Percentiles rank a stretch among this genome's conserved stretches.
Conservation (phyloP, 2,797 vertebrate species). For the Lepilemur ruficaudatus region DNA sequence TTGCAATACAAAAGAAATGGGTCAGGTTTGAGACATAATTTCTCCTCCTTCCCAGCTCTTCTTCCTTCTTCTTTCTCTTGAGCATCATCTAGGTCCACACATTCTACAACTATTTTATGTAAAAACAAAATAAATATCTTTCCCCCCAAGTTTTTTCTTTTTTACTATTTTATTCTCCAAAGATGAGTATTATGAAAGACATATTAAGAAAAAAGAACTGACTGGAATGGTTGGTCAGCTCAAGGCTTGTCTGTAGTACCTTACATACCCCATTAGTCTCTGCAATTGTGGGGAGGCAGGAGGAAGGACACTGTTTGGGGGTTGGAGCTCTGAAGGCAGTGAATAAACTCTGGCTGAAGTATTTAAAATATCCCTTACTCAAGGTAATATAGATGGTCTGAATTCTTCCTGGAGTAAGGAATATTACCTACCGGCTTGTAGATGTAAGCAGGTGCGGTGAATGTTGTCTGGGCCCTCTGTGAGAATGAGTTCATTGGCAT, state of each 20-base stretch:
- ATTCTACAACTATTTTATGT: background rate
- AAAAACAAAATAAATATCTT: background rate
- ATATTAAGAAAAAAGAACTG: background rate
- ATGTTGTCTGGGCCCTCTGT: background rate
- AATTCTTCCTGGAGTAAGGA: background rate
- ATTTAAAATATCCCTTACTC: background rate
- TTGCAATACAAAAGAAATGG: background rate
- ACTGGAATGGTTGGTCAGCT: background rate
- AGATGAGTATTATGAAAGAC: background rate
- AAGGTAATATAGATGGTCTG: background rate
- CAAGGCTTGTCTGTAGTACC: background rate
- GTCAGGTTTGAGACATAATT: background rate
- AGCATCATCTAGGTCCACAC: background rate
- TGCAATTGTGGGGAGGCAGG: background rate
- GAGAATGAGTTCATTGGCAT: background rate
- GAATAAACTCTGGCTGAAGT: constrained; percentile 4
- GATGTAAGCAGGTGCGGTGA: background rate
- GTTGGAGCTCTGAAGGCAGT: background rate
- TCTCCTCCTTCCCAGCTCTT: background rate
- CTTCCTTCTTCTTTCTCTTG: background rate
- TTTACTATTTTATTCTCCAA: constrained; percentile 23
- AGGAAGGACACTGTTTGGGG: background rate
- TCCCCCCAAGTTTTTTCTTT: background rate
- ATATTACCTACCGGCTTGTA: background rate
- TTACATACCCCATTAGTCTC: background rate